Conservation (phyloP, 2,888 invertebrate genomes). For the Anaspis maculata region DNA sequence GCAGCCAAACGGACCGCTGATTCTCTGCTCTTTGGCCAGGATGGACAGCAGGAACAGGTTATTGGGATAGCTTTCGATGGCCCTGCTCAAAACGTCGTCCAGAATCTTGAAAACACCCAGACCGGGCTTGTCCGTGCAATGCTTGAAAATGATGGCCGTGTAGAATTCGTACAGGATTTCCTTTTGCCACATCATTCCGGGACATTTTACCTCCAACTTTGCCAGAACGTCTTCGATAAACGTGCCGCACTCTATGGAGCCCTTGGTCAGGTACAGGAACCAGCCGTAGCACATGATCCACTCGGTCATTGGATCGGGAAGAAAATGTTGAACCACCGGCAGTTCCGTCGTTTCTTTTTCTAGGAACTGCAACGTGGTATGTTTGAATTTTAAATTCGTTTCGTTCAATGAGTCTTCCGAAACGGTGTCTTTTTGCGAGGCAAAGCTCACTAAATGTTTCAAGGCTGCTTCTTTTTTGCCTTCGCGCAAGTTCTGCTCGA, state of each 20-base stretch:
- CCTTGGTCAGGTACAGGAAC: conserved; percentile 42
- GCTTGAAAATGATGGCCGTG: conserved; percentile 35
- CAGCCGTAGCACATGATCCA: conserved; percentile 48
- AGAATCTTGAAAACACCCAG: conserved; percentile 38
- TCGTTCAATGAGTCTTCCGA: conserved; percentile 26
- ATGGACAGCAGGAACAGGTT: conserved; percentile 50
- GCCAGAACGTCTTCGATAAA: conserved; percentile 34
- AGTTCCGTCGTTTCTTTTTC: conserved; percentile 19
- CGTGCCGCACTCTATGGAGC: conserved; percentile 32
- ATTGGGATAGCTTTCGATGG: conserved; percentile 47
- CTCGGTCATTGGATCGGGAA: conserved; percentile 46
- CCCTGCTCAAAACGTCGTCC: conserved; percentile 37
- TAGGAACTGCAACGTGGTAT: conserved; percentile 29
- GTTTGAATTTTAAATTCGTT: conserved; percentile 32
- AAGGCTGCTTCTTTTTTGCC: conserved; percentile 21
- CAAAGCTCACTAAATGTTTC: conserved; percentile 27
- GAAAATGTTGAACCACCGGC: conserved; percentile 38
- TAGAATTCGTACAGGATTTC: conserved; percentile 43
- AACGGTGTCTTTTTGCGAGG: conserved; percentile 9
- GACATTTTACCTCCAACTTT: conserved; percentile 22
- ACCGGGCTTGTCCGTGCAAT: conserved; percentile 31
- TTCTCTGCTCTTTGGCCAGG: conserved; percentile 41
- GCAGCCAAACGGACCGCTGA: conserved; percentile 34
- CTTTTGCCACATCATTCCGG: conserved; percentile 28
- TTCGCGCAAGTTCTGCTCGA: conserved; percentile 24